Evolutionary conservation across 2,888 invertebrate genomes (phyloP), one percentile per base, ranked within the genome.

Genomic region (Caenorhabditis wallacei): DNA sequence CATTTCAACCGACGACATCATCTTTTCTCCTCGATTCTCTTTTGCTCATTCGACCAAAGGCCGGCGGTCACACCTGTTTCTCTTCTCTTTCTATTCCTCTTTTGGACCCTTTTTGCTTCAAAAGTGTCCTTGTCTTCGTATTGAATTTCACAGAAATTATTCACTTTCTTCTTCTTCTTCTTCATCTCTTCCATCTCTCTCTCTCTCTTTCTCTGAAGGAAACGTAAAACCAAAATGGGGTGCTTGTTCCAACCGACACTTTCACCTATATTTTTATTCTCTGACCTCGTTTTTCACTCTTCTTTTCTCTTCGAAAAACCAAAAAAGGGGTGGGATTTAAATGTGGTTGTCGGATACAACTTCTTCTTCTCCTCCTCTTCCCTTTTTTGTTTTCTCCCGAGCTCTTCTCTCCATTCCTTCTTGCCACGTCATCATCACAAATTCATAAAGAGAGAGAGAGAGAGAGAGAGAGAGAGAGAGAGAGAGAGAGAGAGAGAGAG

Each of bases 1-100:
- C 53, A 40, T 80, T 72, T 59, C 57, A 56, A 53, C 70, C 40
- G 40, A 30, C 30, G 3, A 5, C 30, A 30, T 30, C 30, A 48
- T 63, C 37, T 35, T 46, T 54, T 64, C 30, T 30, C 30, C n/a
- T n/a, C n/a, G n/a, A n/a, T n/a, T n/a, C n/a, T 30, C 22, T 18
- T 20, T 54, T 69, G 59, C 79, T 70, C 70, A 79, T 79, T 79
- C 79, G 64, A 71, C 79, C 79, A 51, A n/a, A n/a, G n/a, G n/a
- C 10, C 11, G 11, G 48, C 8, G 8, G 30, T 30, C 40, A 46
- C 57, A 56, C 51, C 59, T 68, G 57, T 51, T 51, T n/a, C 13
- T 53, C 24, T 24, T 53, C 20, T 43, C 59, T 35, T 59, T 48
- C 13, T n/a, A 48, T 26, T 24, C 26, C 20, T 48, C 57, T 54